These are phyloP conservation scores for Hydrolagus affinis DNA, from an alignment of 2,113 vertebrate genomes.

Conservation along the genomic window DNA sequence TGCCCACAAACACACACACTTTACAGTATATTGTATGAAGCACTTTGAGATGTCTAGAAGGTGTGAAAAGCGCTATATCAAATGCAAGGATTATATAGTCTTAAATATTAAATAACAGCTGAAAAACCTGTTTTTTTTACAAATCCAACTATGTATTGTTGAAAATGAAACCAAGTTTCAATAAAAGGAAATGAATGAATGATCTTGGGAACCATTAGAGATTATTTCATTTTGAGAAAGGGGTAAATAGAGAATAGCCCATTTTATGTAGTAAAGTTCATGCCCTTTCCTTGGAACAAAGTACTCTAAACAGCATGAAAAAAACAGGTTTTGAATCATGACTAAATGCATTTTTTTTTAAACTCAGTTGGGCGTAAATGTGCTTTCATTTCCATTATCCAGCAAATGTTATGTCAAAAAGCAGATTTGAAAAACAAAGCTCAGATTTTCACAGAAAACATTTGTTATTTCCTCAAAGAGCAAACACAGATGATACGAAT, in stretches of 20 bases:
- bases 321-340: not conserved
- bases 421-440: not conserved
- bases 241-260: not conserved
- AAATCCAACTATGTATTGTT: not conserved
- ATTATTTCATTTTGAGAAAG: not conserved
- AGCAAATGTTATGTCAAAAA: too few species aligned
- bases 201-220: not conserved
- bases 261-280: not conserved
- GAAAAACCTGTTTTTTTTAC: not conserved
- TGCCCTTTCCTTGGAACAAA: not conserved
- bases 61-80: too few species aligned
- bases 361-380: not conserved
- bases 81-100: too few species aligned
- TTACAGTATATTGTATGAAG: too few species aligned
- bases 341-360: not conserved
- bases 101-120: not conserved
- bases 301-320: not conserved
- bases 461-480: slow-evolving; percentile 1
- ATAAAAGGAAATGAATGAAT: not conserved
- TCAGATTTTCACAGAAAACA: not conserved
- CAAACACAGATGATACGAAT: not conserved
- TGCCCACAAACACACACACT: too few species aligned
- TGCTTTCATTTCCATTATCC: too few species aligned
- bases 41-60: too few species aligned
- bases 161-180: not conserved